These are phyloP conservation scores for Balanococcus diminutus DNA, from an alignment of 2,888 invertebrate species.

Conservation along the genomic window DNA sequence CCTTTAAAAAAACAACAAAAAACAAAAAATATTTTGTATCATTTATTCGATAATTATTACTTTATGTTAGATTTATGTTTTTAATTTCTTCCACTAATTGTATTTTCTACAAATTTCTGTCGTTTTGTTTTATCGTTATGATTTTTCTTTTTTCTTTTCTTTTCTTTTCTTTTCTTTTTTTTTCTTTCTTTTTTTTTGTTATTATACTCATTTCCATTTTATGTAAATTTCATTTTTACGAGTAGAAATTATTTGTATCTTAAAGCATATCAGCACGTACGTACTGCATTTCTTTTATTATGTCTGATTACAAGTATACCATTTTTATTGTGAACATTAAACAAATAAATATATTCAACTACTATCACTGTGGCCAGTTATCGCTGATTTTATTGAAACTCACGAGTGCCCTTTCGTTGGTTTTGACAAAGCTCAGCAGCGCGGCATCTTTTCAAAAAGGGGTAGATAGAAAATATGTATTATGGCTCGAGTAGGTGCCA, in stretches of 20 bases:
- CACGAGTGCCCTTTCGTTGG: not conserved
- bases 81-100: not conserved
- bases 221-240: conserved; percentile 18
- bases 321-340: conserved; percentile 31
- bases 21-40: not conserved
- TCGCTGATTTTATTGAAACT: not conserved
- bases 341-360: conserved; percentile 22
- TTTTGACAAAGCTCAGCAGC: not conserved
- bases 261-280: conserved; percentile 28
- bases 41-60: not conserved
- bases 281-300: conserved; percentile 32
- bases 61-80: not conserved
- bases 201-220: conserved; percentile 15
- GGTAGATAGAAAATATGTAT: no score
- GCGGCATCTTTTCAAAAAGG: no score
- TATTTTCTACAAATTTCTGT: not conserved
- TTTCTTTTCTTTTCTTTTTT: not conserved
- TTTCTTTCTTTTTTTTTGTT: not conserved
- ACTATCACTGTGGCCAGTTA: not conserved
- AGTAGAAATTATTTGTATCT: not conserved
- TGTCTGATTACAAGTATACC: conserved; percentile 32
- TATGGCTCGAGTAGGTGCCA: not conserved
- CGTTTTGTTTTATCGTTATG: not conserved
- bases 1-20: no score
- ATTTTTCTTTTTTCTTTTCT: not conserved